These are phyloP conservation scores for Erebia aethiops DNA, from an alignment of 2,888 invertebrate genomes.

Conservation along the genomic window DNA sequence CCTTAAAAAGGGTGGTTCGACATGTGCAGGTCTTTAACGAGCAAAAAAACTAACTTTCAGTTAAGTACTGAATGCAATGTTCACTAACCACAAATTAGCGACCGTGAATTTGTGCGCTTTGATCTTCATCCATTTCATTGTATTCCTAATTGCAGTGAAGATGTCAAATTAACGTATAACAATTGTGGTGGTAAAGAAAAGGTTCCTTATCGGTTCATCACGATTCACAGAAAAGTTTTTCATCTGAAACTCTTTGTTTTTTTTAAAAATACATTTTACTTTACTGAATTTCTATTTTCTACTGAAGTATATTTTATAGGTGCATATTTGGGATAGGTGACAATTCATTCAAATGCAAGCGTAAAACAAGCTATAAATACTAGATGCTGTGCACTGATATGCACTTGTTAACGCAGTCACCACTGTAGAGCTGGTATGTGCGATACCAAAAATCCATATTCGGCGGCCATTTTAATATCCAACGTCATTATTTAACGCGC, in stretches of 20 bases:
- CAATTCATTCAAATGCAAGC: background rate
- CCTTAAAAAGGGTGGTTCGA: conserved; percentile 30
- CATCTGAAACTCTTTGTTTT: background rate
- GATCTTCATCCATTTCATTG: conserved; percentile 23
- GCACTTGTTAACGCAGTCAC: conserved; percentile 18
- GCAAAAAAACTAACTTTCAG: conserved; percentile 33
- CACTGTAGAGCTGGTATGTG: conserved; percentile 13
- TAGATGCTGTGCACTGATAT: conserved; percentile 1
- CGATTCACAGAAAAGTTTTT: background rate
- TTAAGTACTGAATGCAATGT: conserved; percentile 26
- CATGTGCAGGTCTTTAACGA: conserved; percentile 28
- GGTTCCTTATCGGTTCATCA: conserved; percentile 1
- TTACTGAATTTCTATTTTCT: no score
- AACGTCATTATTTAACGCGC: conserved; percentile 77
- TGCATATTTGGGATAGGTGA: background rate
- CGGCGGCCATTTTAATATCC: conserved; percentile 75
- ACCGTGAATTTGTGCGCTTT: conserved; percentile 24
- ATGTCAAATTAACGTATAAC: conserved; percentile 14
- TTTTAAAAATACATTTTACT: background rate
- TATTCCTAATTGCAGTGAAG: conserved; percentile 19
- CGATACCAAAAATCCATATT: conserved; percentile 51
- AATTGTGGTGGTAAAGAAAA: background rate
- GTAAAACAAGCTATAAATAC: background rate
- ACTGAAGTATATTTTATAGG: no score
- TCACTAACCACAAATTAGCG: conserved; percentile 20